A percentile compares a stretch with the other conserved stretches of the same genome.
These are phyloP conservation scores for Luperina testacea DNA, from an alignment of 2,888 invertebrate genomes.

Conservation along the genomic window DNA sequence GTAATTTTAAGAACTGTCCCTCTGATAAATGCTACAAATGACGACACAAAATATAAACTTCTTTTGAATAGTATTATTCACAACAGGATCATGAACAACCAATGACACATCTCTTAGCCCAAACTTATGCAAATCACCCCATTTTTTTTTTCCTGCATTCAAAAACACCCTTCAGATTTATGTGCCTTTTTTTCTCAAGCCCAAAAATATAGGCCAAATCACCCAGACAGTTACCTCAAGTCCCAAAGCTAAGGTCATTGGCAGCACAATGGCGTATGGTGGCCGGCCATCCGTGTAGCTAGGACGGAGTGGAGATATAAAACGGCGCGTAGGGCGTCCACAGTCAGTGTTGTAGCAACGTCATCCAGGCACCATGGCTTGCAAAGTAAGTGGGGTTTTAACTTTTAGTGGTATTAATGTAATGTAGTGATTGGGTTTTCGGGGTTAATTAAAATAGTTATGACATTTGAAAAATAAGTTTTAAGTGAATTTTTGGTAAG, in stretches of 20 bases:
- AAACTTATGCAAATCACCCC: neutral
- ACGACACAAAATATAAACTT: neutral
- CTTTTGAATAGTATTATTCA: neutral
- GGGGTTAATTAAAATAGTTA: neutral
- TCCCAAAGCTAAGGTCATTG: slow-evolving; percentile 76
- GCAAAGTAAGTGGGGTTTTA: slow-evolving; percentile 63
- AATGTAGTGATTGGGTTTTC: slow-evolving; percentile 11
- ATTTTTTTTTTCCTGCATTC: rapidly evolving
- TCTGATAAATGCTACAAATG: neutral
- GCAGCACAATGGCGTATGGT: slow-evolving; percentile 74
- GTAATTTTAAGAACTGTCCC: no score
- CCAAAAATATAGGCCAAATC: slow-evolving; percentile 50
- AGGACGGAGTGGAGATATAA: slow-evolving; percentile 82
- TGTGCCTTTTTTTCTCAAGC: neutral
- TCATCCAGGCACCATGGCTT: slow-evolving; percentile 65
- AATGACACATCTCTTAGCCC: neutral
- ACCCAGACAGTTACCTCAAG: slow-evolving; percentile 45
- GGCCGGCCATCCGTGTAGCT: slow-evolving; percentile 82
- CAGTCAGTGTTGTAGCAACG: slow-evolving; percentile 55
- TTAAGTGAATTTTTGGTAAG: neutral
- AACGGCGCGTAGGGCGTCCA: slow-evolving; percentile 65
- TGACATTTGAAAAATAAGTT: neutral
- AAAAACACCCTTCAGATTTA: neutral
- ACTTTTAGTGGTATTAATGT: slow-evolving; percentile 6
- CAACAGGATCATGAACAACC: neutral